These are phyloP conservation scores for Micrasema longulum DNA, from an alignment of 1,140 invertebrate genomes.

Conservation along the genomic window DNA sequence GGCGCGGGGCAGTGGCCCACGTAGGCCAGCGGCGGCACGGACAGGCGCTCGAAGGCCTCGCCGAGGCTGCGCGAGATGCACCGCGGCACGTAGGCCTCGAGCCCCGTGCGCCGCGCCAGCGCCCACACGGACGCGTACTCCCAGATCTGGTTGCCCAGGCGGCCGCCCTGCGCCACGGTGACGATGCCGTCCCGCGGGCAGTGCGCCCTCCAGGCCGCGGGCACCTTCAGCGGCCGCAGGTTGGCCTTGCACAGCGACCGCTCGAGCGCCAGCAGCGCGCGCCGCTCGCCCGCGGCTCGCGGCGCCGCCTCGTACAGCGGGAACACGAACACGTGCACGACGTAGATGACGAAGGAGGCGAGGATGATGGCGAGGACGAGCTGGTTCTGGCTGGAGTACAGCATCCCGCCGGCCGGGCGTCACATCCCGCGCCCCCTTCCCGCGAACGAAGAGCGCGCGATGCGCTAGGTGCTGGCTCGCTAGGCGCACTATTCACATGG, in stretches of 20 bases:
- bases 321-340: conserved; percentile 74
- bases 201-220: conserved; percentile 58
- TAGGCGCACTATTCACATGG: conserved; percentile 19
- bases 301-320: conserved; percentile 69
- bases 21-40: conserved; percentile 70
- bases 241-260: conserved; percentile 68
- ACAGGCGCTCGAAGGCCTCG: conserved; percentile 68
- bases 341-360: conserved; percentile 70
- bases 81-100: conserved; percentile 71
- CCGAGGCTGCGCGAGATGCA: conserved; percentile 69
- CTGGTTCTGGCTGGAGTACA: conserved; percentile 69
- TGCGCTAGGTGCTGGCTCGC: background rate
- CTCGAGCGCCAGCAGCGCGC: conserved; percentile 66
- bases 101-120: conserved; percentile 67
- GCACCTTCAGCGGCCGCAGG: conserved; percentile 60
- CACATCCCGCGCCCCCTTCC: background rate
- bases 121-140: conserved; percentile 75
- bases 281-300: conserved; percentile 59
- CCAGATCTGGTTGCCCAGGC: conserved; percentile 76
- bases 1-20: conserved; percentile 69
- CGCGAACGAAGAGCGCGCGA: background rate
- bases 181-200: conserved; percentile 67
- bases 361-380: conserved; percentile 71
- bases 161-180: conserved; percentile 70
- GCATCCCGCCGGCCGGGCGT: conserved; percentile 55